These are phyloP conservation scores for Protosalanx chinensis DNA, from an alignment of 2,797 vertebrate genomes.

Conservation along the genomic window DNA sequence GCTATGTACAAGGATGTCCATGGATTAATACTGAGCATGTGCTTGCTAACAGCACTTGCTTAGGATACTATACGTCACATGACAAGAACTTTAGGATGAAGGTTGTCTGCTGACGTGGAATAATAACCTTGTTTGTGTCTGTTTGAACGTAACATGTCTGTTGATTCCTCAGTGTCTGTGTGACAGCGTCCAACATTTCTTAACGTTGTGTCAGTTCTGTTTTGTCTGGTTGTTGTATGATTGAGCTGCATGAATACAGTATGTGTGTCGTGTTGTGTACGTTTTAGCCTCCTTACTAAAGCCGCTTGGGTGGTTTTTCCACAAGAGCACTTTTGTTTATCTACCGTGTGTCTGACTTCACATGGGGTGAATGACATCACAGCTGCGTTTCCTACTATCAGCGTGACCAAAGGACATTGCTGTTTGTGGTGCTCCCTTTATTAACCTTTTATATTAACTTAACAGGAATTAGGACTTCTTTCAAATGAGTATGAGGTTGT, in stretches of 20 bases:
- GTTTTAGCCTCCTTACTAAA: not conserved
- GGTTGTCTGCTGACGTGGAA: not conserved
- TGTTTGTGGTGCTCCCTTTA: too few species aligned
- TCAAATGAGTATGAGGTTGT: not conserved
- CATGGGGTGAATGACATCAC: not conserved
- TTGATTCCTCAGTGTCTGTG: not conserved
- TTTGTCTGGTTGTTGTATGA: slow-evolving; percentile 1
- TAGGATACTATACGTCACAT: too few species aligned
- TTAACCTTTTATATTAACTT: not conserved
- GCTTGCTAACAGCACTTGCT: too few species aligned
- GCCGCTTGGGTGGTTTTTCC: not conserved
- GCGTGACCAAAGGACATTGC: not conserved
- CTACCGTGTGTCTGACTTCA: not conserved
- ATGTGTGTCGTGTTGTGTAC: not conserved
- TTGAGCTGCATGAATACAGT: too few species aligned
- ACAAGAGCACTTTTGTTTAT: not conserved
- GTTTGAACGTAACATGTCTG: not conserved
- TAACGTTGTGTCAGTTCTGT: not conserved
- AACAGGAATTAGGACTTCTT: not conserved
- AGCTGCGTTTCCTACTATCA: not conserved
- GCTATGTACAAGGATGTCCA: not conserved
- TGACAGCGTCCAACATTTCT: too few species aligned
- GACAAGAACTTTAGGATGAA: not conserved
- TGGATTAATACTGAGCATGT: too few species aligned
- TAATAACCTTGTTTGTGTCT: not conserved